These are phyloP conservation scores for Phrynocephalus forsythii DNA, from an alignment of 2,797 vertebrate genomes.

Conservation along the genomic window DNA sequence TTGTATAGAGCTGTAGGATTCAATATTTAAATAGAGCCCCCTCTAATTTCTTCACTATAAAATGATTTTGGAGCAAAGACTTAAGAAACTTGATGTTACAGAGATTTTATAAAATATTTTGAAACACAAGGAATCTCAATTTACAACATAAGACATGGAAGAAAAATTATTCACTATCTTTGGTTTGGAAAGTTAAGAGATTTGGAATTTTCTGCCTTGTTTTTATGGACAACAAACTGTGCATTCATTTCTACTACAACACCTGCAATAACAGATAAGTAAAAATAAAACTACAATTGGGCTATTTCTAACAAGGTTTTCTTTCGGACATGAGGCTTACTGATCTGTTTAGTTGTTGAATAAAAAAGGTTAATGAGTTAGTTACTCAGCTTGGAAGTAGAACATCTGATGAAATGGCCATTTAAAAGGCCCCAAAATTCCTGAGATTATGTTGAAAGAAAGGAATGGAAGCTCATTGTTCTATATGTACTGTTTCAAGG, in stretches of 20 bases:
- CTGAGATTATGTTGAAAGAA: slow-evolving; percentile 19
- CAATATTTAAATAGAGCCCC: slow-evolving; percentile 79
- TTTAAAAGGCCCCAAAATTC: slow-evolving; percentile 48
- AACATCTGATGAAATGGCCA: slow-evolving; percentile 31
- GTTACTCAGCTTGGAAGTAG: slow-evolving; percentile 30
- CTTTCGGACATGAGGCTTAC: slow-evolving; percentile 36
- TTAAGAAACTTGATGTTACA: slow-evolving; percentile 69
- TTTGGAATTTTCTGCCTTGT: slow-evolving; percentile 52
- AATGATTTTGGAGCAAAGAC: slow-evolving; percentile 76
- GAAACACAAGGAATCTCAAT: slow-evolving; percentile 79
- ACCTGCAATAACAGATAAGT: slow-evolving; percentile 42
- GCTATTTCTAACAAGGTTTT: slow-evolving; percentile 29
- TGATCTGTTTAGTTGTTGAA: slow-evolving; percentile 49
- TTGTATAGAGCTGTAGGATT: slow-evolving; percentile 81
- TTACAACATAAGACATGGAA: slow-evolving; percentile 82
- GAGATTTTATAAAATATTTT: slow-evolving; percentile 81
- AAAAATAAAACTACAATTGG: slow-evolving; percentile 9
- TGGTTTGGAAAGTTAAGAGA: slow-evolving; percentile 57
- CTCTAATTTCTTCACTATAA: slow-evolving; percentile 70
- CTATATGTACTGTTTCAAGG: slow-evolving; percentile 69
- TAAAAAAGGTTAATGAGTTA: slow-evolving; percentile 40
- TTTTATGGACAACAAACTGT: slow-evolving; percentile 53
- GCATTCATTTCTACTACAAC: slow-evolving; percentile 62
- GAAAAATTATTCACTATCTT: slow-evolving; percentile 64
- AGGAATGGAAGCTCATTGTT: slow-evolving; percentile 59